These are phyloP conservation scores for Proterorhinus semilunaris DNA, from an alignment of 2,113 vertebrate genomes.

Conservation along the genomic window DNA sequence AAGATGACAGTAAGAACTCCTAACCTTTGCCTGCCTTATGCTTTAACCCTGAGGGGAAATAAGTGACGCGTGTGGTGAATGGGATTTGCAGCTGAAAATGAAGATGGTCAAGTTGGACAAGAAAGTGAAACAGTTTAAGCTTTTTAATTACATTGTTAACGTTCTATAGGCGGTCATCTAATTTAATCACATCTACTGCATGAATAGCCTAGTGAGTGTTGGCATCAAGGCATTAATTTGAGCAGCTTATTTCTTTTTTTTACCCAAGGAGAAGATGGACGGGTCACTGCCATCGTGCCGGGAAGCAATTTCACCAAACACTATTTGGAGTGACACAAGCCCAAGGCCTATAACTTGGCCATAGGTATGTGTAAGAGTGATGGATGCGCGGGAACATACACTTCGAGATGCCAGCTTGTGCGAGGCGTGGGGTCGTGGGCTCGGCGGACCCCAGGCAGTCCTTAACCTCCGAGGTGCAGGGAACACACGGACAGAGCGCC, in stretches of 20 bases:
- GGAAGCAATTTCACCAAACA: constrained; percentile 38
- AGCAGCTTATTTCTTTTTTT: constrained; percentile 23
- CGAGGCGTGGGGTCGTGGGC: constrained; percentile 38
- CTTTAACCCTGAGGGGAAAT: constrained; percentile 33
- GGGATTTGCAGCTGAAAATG: constrained; percentile 30
- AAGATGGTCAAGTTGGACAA: neutral
- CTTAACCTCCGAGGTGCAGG: constrained; percentile 60
- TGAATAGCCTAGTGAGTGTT: constrained; percentile 1
- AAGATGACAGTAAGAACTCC: constrained; percentile 60
- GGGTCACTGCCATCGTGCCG: constrained; percentile 13
- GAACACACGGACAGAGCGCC: constrained; percentile 52
- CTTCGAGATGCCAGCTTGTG: constrained; percentile 47
- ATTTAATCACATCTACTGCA: constrained; percentile 8
- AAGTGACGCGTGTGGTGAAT: constrained; percentile 22
- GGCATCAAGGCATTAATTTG: constrained; percentile 9
- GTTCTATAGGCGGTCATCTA: constrained; percentile 1
- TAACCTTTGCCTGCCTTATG: constrained; percentile 67
- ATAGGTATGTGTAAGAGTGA: constrained; percentile 38
- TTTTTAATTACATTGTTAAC: constrained; percentile 1
- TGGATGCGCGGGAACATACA: constrained; percentile 32
- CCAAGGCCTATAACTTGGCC: constrained; percentile 37
- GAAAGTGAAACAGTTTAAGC: neutral
- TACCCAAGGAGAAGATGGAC: constrained; percentile 15
- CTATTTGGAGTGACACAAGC: constrained; percentile 62
- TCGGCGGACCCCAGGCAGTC: constrained; percentile 48